phyloP scores from a whole-genome alignment of 2,888 invertebrate species.

The Ichneumon xanthorius region DNA sequence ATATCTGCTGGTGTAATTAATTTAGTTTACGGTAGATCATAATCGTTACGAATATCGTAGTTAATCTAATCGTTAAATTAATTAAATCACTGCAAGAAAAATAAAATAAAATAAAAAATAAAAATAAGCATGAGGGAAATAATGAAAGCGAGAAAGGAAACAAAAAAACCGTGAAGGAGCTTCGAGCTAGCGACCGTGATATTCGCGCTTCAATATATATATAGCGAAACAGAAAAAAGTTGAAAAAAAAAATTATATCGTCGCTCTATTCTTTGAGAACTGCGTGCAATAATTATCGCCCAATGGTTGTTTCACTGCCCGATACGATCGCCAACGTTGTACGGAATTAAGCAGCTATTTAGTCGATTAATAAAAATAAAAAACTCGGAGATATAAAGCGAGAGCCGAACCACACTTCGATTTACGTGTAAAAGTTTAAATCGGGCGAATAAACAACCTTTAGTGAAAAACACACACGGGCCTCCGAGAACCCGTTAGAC shows the following conservation, averaged over 20 bases:
- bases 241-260: constrained; percentile 14
- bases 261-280: constrained; percentile 52
- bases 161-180: constrained; percentile 26
- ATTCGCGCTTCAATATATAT: constrained; percentile 55
- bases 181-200: constrained; percentile 53
- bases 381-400: not conserved
- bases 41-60: constrained; percentile 61
- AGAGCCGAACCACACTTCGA: not conserved
- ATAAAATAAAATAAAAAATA: not conserved
- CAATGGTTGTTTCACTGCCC: constrained; percentile 39
- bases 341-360: constrained; percentile 26
- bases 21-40: constrained; percentile 60
- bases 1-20: constrained; percentile 65
- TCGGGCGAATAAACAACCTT: not conserved
- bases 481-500: not conserved
- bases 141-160: constrained; percentile 1
- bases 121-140: constrained; percentile 34
- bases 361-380: constrained; percentile 12
- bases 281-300: constrained; percentile 29
- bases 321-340: constrained; percentile 18
- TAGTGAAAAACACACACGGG: constrained; percentile 17
- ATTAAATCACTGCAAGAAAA: constrained; percentile 37
- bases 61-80: constrained; percentile 53
- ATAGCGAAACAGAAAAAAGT: constrained; percentile 5
- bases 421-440: constrained; percentile 6